Evolutionary conservation across 2,888 invertebrate species (phyloP), one percentile per base, ranked within the genome.

Genomic region (Papilio protenor): DNA sequence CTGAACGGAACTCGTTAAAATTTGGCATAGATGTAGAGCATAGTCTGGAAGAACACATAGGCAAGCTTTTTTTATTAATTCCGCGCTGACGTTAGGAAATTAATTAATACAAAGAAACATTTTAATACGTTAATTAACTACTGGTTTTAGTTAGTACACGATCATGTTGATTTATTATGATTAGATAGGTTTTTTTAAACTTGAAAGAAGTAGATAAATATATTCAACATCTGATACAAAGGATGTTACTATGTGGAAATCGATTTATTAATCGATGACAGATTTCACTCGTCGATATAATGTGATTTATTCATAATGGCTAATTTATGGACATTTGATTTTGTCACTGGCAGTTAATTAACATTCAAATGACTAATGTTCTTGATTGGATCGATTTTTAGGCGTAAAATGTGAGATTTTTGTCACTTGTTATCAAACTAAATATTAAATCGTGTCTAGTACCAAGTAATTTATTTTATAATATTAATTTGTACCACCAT

Each of bases 301-400:
- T 61, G 27, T 64, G 12, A 75, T 70, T 72, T 71, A 78, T 75
- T 78, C 71, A 66, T 72, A 75, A 78, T 21, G 45, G 18, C n/a
- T 61, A 59, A 66, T 75, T 78, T 55, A 77, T 74, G 49, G 40
- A 40, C 49, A 71, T 75, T 64, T 78, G 59, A 73, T 78, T 71
- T 75, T 64, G 55, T 78, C 75, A 70, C 55, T 66, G 75, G 11
- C 47, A 64, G 75, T 72, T 71, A 71, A 78, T 78, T 75, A 75
- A 78, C 18, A 78, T 78, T 71, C 27, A 64, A 78, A 78, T 61
- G 21, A 3, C 4, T 52, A n/a, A 45, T 52, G 27, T 73, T 40
- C 59, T 75, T 77, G 73, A 77, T 77, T 73, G 69, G 52, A 33
- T 66, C n/a, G 18, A 76, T 21, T 40, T 40, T 47, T 23, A 61